phyloP scores from a whole-genome alignment of 2,888 invertebrate species.

The Caenorhabditis japonica region DNA sequence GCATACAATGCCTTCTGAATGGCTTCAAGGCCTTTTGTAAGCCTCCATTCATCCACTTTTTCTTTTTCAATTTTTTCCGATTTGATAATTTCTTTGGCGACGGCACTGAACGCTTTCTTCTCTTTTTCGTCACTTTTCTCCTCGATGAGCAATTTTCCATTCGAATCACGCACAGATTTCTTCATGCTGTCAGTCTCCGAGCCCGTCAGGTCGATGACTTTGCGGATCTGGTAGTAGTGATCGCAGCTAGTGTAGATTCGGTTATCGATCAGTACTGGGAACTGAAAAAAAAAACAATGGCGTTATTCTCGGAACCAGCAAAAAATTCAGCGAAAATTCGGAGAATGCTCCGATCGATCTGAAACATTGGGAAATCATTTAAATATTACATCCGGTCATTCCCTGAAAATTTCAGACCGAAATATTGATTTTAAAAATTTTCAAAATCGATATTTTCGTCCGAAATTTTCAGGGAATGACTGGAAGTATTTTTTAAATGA shows the following conservation, averaged over 20 bases:
- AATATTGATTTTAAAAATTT: too few relatives aligned
- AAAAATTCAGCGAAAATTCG: too few relatives aligned
- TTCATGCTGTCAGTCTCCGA: constrained; percentile 36
- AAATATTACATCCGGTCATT: too few relatives aligned
- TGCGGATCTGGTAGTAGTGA: constrained; percentile 65
- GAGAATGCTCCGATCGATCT: too few relatives aligned
- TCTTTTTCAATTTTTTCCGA: constrained; percentile 40
- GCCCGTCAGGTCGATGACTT: constrained; percentile 55
- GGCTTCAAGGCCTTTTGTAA: constrained; percentile 54
- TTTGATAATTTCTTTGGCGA: constrained; percentile 42
- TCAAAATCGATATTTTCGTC: too few relatives aligned
- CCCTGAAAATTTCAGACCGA: too few relatives aligned
- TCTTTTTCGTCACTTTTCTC: background rate
- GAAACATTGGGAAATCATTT: too few relatives aligned
- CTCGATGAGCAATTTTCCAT: constrained; percentile 31
- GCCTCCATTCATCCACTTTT: constrained; percentile 57
- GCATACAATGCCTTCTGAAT: constrained; percentile 56
- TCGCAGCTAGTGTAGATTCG: constrained; percentile 61
- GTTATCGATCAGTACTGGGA: constrained; percentile 61
- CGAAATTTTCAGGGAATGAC: too few relatives aligned
- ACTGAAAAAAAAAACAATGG: constrained; percentile 20
- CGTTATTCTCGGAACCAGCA: too few relatives aligned
- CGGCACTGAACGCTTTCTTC: constrained; percentile 14
- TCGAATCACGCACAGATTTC: constrained; percentile 45
- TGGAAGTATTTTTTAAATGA: too few relatives aligned